Conservation (phyloP, 2,888 invertebrate species). For the Allophyes oxyacanthae region DNA sequence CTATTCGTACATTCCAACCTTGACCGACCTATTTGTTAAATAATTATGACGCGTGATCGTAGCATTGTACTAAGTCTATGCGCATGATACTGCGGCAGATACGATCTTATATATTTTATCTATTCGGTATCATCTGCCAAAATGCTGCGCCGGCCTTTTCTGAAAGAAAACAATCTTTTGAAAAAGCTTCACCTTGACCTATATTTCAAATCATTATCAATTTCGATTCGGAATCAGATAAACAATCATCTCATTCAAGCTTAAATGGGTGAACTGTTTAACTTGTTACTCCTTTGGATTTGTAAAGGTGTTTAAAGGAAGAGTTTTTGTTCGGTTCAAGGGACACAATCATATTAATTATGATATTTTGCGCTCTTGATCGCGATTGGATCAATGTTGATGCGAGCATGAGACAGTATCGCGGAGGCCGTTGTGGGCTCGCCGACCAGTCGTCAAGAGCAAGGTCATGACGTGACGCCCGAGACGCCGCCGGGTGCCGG, state of each 20-base stretch:
- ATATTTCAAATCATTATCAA: conserved; percentile 9
- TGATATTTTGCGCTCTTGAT: conserved; percentile 43
- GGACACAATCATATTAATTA: conserved; percentile 33
- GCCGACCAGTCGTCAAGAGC: conserved; percentile 80
- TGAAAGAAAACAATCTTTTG: neutral
- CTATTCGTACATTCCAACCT: neutral
- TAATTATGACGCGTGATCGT: neutral
- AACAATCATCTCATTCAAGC: too few species aligned
- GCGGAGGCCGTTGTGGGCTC: conserved; percentile 79
- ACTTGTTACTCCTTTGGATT: conserved; percentile 2
- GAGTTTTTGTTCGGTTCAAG: conserved; percentile 16
- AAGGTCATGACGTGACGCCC: conserved; percentile 74
- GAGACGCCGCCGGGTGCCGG: conserved; percentile 42
- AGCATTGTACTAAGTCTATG: too few species aligned
- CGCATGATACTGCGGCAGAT: neutral
- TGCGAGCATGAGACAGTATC: conserved; percentile 44
- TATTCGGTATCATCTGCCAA: conserved; percentile 12
- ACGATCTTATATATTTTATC: conserved; percentile 8
- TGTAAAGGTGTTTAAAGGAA: conserved; percentile 2
- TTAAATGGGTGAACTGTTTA: too few species aligned
- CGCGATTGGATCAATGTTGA: conserved; percentile 44
- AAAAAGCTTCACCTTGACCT: conserved; percentile 11
- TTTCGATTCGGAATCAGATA: conserved; percentile 7
- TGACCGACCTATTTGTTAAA: conserved; percentile 18
- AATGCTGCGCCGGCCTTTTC: neutral